Percentiles rank a stretch among this genome's conserved stretches.
These are phyloP conservation scores for Phodopus roborovskii DNA, from an alignment of 2,113 vertebrate species.

Conservation along the genomic window DNA sequence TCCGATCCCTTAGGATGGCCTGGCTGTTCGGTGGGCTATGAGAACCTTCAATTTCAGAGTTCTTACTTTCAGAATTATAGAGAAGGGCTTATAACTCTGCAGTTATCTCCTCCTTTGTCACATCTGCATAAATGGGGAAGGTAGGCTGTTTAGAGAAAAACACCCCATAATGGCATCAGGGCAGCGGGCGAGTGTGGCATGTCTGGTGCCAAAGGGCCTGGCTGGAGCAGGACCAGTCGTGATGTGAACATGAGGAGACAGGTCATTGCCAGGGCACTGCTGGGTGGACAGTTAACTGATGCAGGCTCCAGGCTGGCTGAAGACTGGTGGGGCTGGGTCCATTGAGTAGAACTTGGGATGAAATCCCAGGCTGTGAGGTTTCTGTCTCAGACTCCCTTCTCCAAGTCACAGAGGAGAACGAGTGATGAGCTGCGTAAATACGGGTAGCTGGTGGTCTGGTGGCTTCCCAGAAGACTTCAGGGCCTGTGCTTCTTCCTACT, in stretches of 20 bases:
- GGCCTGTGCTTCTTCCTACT: neutral
- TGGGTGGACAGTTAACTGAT: neutral
- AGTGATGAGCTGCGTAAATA: no score
- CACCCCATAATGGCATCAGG: fast-evolving
- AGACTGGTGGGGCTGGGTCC: neutral
- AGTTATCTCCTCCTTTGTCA: neutral
- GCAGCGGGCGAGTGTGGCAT: fast-evolving
- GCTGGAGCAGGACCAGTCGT: neutral
- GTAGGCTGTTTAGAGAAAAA: neutral
- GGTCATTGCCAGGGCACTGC: neutral
- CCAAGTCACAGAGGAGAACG: neutral
- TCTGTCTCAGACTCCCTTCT: neutral
- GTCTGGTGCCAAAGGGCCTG: no score
- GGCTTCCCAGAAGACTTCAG: neutral
- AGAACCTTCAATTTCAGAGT: neutral
- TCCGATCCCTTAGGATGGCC: neutral
- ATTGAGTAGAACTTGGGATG: no score
- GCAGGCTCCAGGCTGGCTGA: neutral
- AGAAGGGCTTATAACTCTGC: neutral
- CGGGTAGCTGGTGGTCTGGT: neutral
- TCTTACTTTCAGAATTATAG: neutral
- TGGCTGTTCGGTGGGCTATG: neutral
- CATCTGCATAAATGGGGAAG: neutral
- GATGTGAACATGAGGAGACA: no score
- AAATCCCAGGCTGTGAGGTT: neutral